phyloP scores from a whole-genome alignment of 2,888 invertebrate genomes.

The Tyria jacobaeae region DNA sequence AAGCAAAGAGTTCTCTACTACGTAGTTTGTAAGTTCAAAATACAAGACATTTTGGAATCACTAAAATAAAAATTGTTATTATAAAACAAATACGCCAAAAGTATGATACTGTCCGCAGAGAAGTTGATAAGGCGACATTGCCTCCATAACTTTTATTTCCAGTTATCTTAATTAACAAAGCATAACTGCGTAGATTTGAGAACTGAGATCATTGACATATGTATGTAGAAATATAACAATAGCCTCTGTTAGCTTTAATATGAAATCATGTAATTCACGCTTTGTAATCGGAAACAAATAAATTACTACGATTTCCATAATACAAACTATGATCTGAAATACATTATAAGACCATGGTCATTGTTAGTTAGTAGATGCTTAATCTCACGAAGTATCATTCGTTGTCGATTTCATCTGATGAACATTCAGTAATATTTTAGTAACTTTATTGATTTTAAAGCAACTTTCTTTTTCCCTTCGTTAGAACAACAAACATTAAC shows the following conservation, averaged over 20 bases:
- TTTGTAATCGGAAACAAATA: neutral
- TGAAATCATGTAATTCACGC: constrained; percentile 29
- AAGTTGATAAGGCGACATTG: constrained; percentile 20
- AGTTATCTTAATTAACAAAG: constrained; percentile 23
- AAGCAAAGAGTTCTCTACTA: no score
- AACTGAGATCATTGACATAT: constrained; percentile 34
- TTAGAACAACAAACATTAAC: constrained; percentile 14
- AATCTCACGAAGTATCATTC: constrained; percentile 24
- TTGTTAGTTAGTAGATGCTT: constrained; percentile 9
- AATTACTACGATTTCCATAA: neutral
- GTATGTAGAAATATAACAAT: constrained; percentile 27
- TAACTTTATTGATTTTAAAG: constrained; percentile 18
- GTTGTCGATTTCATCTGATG: constrained; percentile 9
- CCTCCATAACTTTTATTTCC: constrained; percentile 21
- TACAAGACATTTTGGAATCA: no score
- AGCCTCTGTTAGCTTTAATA: constrained; percentile 17
- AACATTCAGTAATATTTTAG: constrained; percentile 11
- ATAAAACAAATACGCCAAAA: constrained; percentile 1
- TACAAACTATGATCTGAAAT: neutral
- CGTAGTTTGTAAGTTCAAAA: no score
- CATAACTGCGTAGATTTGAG: constrained; percentile 14
- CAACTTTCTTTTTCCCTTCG: constrained; percentile 2
- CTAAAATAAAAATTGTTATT: neutral
- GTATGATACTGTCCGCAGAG: constrained; percentile 1
- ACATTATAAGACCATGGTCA: constrained; percentile 11